Percentiles rank a stretch among this genome's conserved stretches.
These are phyloP conservation scores for Setipinna tenuifilis DNA, from an alignment of 2,797 vertebrate species.

Conservation along the genomic window DNA sequence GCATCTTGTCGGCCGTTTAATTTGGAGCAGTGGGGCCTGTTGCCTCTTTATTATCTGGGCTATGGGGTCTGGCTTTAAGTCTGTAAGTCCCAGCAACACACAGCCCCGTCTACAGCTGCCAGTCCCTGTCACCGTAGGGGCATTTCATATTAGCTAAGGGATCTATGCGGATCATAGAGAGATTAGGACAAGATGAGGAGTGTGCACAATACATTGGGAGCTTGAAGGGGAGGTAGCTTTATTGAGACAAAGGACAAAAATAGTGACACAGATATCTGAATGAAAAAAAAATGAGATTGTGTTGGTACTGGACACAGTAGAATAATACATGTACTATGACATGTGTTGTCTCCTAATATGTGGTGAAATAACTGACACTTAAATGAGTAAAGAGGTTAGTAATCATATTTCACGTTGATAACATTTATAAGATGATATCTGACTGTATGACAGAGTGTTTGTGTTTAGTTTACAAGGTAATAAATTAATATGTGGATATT, in stretches of 20 bases:
- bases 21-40: not conserved
- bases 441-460: not conserved
- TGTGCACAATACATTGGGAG: not conserved
- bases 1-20: slow-evolving; percentile 4
- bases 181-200: slow-evolving; percentile 2
- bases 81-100: not conserved
- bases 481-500: not conserved
- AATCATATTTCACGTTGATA: not conserved
- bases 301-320: not conserved
- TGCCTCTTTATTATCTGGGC: not conserved
- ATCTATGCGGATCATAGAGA: not conserved
- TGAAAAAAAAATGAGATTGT: not conserved
- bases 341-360: not conserved
- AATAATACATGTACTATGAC: not conserved
- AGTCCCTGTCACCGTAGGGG: not conserved
- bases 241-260: not conserved
- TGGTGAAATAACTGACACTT: not conserved
- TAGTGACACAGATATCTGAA: not conserved
- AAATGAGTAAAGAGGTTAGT: not conserved
- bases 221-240: not conserved
- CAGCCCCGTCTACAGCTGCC: slow-evolving; percentile 17
- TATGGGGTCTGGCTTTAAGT: slow-evolving; percentile 8
- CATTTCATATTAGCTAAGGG: not conserved
- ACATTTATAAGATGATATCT: not conserved
- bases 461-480: not conserved